Base-by-base conservation (phyloP, 2,113 vertebrate species). In the Rhabdomys dilectus region DNA sequence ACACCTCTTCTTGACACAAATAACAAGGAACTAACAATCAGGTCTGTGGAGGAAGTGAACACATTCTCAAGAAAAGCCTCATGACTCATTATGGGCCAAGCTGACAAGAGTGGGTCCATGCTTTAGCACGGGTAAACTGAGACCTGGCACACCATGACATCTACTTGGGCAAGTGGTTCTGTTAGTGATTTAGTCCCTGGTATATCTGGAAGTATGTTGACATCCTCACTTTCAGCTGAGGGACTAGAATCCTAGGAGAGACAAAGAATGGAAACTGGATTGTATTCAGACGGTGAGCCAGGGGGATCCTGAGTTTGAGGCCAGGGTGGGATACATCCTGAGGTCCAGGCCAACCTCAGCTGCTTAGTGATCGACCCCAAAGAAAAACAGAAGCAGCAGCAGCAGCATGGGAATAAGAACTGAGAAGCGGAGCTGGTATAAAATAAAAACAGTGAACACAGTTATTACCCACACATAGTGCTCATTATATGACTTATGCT, bases 1-100 rank as follows among this genome's bases (percentile, higher is more conserved):
- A 89, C 0, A 17, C 64, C 78, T 92, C 73, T 89, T 96, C 89
- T 62, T 34, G 68, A 76, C 45, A 90, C 29, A 62, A 73, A 81
- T 60, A 70, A 66, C 29, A 92, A 60, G n/a, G 66, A 94, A 89
- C 76, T 88, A 64, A 86, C 77, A n/a, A 72, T 82, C 0, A 1
- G 66, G 39, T 45, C 9, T 82, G 72, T 36, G 0, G 19, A 64
- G 17, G 17, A 77, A 77, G 60, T 11, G 1, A 66, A 34, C 87
- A 29, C 70, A 34, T 10, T 36, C 21, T n/a, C 21, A 19, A 21
- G 7, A 48, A 17, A 89, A 64, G n/a, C 21, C 36, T 75, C 31
- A 0, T 12, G 31, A 34, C 90, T 51, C 39, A 2, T 48, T 13
- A n/a, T 31, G n/a, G 53, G 88, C 77, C 56, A 22, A 2, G 17